A percentile compares a stretch with the other conserved stretches of the same genome.
phyloP scores from a whole-genome alignment of 64 coral and sea anemone genomes.

The Platygyra sinensis region DNA sequence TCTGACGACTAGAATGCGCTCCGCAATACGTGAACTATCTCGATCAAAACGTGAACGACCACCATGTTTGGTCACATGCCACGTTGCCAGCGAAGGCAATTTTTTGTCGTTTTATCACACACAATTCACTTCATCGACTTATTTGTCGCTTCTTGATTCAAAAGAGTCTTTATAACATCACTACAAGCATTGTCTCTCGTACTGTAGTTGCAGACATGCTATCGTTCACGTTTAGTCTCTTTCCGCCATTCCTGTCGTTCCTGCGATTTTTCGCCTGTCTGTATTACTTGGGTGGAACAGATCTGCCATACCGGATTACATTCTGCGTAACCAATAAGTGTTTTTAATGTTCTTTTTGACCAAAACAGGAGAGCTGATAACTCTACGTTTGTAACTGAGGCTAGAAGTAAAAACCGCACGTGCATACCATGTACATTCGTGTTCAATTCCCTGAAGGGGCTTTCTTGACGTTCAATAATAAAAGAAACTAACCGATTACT shows the following conservation, averaged over 20 bases:
- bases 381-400: background rate
- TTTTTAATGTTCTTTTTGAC: background rate
- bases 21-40: slow-evolving; percentile 17
- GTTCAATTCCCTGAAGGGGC: background rate
- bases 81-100: background rate
- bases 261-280: slow-evolving; percentile 21
- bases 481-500: background rate
- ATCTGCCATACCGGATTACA: slow-evolving; percentile 15
- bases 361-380: background rate
- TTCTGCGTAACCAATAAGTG: slow-evolving; percentile 4
- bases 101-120: background rate
- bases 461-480: background rate
- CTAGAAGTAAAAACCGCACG: background rate
- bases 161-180: background rate
- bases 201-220: background rate
- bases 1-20: background rate
- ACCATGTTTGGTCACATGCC: slow-evolving; percentile 25
- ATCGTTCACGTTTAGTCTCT: slow-evolving; percentile 10
- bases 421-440: background rate
- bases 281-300: slow-evolving; percentile 27
- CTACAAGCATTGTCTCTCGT: background rate
- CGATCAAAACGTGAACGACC: slow-evolving; percentile 27
- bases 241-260: slow-evolving; percentile 30
- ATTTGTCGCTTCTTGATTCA: background rate
- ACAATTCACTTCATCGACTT: background rate